Evolutionary conservation across 2,797 vertebrate species (phyloP).

Genomic region (Pipistrellus pipistrellus): DNA sequence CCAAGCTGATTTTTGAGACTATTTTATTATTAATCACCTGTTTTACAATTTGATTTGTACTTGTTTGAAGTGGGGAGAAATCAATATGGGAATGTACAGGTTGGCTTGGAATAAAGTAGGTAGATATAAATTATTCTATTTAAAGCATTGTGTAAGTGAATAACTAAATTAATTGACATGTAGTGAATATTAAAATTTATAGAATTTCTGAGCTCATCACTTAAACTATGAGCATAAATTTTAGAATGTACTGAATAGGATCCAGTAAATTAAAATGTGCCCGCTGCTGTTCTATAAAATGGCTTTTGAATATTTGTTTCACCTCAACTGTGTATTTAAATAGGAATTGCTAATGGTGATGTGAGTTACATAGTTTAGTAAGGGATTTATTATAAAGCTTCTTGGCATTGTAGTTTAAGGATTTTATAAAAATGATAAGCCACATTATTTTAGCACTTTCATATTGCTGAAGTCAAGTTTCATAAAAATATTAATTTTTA

Average conservation of each 20-base stretch:
- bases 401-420: conserved; percentile 23
- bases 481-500: not conserved
- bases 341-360: not conserved
- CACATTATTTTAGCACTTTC: not conserved
- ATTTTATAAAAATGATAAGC: conserved; percentile 9
- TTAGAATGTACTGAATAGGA: not conserved
- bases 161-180: conserved; percentile 36
- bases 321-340: not conserved
- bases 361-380: conserved; percentile 16
- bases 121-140: not conserved
- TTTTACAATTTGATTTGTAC: conserved; percentile 7
- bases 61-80: not conserved
- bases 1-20: conserved; percentile 40
- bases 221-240: not conserved
- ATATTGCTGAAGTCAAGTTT: conserved; percentile 38
- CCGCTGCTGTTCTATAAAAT: not conserved
- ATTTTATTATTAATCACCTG: not conserved
- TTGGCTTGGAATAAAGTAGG: not conserved
- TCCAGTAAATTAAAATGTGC: conserved; percentile 34
- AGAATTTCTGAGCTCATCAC: conserved; percentile 24
- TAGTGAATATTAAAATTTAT: conserved; percentile 15
- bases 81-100: not conserved
- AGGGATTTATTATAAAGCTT: conserved; percentile 51
- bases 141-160: not conserved
- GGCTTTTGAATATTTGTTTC: not conserved